Percentiles rank a stretch among this genome's conserved stretches.
These are phyloP conservation scores for Takifugu flavidus DNA, from an alignment of 2,113 vertebrate species.

Conservation along the genomic window DNA sequence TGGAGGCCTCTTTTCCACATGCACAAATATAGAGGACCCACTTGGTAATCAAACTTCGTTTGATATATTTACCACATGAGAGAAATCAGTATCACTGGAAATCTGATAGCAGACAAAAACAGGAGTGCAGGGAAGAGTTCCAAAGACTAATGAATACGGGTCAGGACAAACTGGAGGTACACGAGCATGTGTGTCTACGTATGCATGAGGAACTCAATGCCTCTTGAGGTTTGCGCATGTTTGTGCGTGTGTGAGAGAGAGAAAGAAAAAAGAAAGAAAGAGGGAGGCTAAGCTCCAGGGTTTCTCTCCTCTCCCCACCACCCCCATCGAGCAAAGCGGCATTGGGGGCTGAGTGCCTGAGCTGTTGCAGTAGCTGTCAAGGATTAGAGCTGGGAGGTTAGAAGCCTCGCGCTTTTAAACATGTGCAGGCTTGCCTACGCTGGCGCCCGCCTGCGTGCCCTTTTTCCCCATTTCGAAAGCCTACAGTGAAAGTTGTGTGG, in stretches of 20 bases:
- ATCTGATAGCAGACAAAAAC: constrained; percentile 15
- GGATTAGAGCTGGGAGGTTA: constrained; percentile 43
- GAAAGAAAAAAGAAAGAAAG: constrained; percentile 5
- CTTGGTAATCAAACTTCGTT: constrained; percentile 41
- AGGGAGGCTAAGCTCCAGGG: constrained; percentile 28
- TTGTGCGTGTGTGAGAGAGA: constrained; percentile 9
- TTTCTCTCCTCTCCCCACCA: constrained; percentile 21
- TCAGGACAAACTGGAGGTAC: constrained; percentile 36
- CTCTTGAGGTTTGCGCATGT: constrained; percentile 3
- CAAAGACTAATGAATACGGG: constrained; percentile 49
- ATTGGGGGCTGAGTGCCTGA: constrained; percentile 17
- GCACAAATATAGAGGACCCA: constrained; percentile 25
- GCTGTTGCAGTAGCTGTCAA: constrained; percentile 39
- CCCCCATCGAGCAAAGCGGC: constrained; percentile 22
- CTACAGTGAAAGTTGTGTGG: constrained; percentile 16
- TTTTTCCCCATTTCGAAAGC: constrained; percentile 16
- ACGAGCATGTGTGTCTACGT: constrained; percentile 25
- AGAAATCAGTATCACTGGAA: constrained; percentile 31
- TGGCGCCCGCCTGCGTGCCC: not conserved
- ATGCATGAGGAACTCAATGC: constrained; percentile 26
- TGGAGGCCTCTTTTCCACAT: not conserved
- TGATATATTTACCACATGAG: constrained; percentile 44
- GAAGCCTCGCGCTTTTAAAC: constrained; percentile 27
- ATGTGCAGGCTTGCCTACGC: constrained; percentile 2
- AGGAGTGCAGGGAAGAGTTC: constrained; percentile 10